Base-by-base conservation (phyloP, 1,140 invertebrate species). In the Anadara kagoshimensis region DNA sequence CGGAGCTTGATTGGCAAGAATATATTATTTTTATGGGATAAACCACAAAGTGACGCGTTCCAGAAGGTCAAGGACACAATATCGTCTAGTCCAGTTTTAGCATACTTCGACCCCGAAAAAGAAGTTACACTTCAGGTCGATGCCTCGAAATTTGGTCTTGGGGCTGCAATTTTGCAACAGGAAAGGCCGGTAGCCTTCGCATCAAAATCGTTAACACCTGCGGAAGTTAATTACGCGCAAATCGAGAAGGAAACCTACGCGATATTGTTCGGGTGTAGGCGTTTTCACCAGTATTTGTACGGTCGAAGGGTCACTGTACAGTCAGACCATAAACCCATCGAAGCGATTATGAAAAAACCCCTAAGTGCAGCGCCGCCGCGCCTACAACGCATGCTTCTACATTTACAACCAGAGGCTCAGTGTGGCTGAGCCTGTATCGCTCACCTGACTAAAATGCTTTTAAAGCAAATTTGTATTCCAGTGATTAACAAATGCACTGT, bases 271-370 rank as follows among this genome's bases (percentile, higher is more conserved):
- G n/a, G n/a, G n/a, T n/a, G n/a, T n/a, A n/a, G n/a, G n/a, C n/a
- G n/a, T n/a, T n/a, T n/a, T n/a, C n/a, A 91, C 41, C 78, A 90
- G 47, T 92, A 90, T 76, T 58, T 91, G 5, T 90, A 76, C 86
- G 24, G 41, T 71, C 29, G 80, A 41, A 1, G n/a, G n/a, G 69
- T 78, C 10, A 29, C 45, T 4, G 58, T 81, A 20, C 58, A 81
- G 44, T 72, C 65, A 14, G 76, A 81, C 51, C 75, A 81, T 51
- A 81, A 83, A 47, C 78, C 81, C 22, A 56, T 85, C 22, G 73
- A 75, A 11, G 54, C 54, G 0, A 82, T 85, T 12, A 67, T 62
- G 14, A 61, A 73, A 14, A 84, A 79, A 53, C 16, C 63, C 14
- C 45, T 83, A 29, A 44, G 51, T 14, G 71, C 20, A 12, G 69